These are phyloP conservation scores for Ostrea denselamellosa DNA, from an alignment of 1,140 invertebrate genomes.

Conservation along the genomic window DNA sequence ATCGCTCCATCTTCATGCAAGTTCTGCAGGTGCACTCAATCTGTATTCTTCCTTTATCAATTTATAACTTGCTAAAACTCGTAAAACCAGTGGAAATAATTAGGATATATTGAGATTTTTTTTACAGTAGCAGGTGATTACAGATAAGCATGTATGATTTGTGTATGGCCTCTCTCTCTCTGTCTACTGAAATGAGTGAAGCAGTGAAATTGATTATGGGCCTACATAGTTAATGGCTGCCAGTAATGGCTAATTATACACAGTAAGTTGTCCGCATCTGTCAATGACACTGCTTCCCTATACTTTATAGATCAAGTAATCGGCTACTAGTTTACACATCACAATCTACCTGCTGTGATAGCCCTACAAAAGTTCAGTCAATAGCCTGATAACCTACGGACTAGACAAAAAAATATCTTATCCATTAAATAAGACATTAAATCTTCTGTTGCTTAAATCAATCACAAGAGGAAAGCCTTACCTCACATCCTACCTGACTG, in stretches of 20 bases:
- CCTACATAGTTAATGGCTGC: slow-evolving; percentile 5
- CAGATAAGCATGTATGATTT: slow-evolving; percentile 36
- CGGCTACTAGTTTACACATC: slow-evolving; percentile 2
- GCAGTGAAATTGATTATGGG: slow-evolving; percentile 24
- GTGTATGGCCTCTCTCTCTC: not conserved
- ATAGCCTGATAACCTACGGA: not conserved
- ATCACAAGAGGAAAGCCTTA: slow-evolving; percentile 27
- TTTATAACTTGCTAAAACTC: slow-evolving; percentile 27
- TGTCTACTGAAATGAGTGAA: not conserved
- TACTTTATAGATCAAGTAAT: slow-evolving; percentile 34
- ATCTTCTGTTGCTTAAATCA: slow-evolving; percentile 33
- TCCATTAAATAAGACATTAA: slow-evolving; percentile 23
- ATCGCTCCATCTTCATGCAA: not conserved
- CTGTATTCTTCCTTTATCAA: slow-evolving; percentile 32
- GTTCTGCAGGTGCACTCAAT: slow-evolving; percentile 25
- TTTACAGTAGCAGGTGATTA: slow-evolving; percentile 27
- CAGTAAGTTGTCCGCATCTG: slow-evolving; percentile 30
- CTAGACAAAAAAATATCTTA: slow-evolving; percentile 15
- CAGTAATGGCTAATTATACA: slow-evolving; percentile 31
- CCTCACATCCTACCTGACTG: slow-evolving; percentile 23
- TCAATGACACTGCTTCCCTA: slow-evolving; percentile 21
- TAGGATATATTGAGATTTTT: slow-evolving; percentile 31
- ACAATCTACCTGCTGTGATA: not conserved
- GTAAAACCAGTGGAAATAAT: slow-evolving; percentile 22
- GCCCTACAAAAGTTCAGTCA: slow-evolving; percentile 16